Conservation (phyloP, 1,140 invertebrate genomes). For the Cyrtorhinus lividipennis region DNA sequence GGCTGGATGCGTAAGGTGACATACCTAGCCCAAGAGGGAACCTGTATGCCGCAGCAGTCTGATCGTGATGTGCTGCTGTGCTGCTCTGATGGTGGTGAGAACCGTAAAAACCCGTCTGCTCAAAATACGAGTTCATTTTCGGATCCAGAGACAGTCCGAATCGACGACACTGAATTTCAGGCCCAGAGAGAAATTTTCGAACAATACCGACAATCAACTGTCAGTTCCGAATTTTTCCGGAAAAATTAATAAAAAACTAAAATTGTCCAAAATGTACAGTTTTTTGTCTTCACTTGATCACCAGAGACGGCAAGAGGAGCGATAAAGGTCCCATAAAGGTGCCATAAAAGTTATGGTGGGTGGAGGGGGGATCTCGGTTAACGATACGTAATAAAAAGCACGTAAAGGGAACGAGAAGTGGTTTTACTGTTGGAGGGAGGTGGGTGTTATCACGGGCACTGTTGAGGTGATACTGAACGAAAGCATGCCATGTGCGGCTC, state of each 20-base stretch:
- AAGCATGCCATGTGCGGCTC: slow-evolving; percentile 6
- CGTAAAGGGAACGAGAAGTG: slow-evolving; percentile 12
- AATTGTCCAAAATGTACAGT: not conserved
- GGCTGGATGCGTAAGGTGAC: slow-evolving; percentile 59
- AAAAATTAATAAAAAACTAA: too few species aligned
- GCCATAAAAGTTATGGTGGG: slow-evolving; percentile 18
- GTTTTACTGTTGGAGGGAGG: slow-evolving; percentile 4
- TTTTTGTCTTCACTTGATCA: slow-evolving; percentile 11
- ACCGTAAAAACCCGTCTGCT: slow-evolving; percentile 85
- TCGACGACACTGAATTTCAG: slow-evolving; percentile 7
- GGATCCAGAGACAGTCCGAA: slow-evolving; percentile 25
- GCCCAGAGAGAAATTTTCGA: too few species aligned
- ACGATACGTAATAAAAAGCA: slow-evolving; percentile 16
- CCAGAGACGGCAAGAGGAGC: slow-evolving; percentile 9
- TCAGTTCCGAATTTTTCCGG: too few species aligned
- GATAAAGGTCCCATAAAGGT: slow-evolving; percentile 17
- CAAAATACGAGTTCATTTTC: slow-evolving; percentile 89
- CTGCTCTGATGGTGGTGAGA: slow-evolving; percentile 58
- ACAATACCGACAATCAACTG: too few species aligned
- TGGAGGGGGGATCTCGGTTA: slow-evolving; percentile 12
- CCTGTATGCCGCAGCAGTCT: slow-evolving; percentile 52
- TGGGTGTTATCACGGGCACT: slow-evolving; percentile 7
- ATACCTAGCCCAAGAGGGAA: slow-evolving; percentile 68
- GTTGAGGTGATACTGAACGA: slow-evolving; percentile 12
- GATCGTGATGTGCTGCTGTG: slow-evolving; percentile 50